phyloP scores from a whole-genome alignment of 1,140 invertebrate species.

The Semibalanus balanoides region DNA sequence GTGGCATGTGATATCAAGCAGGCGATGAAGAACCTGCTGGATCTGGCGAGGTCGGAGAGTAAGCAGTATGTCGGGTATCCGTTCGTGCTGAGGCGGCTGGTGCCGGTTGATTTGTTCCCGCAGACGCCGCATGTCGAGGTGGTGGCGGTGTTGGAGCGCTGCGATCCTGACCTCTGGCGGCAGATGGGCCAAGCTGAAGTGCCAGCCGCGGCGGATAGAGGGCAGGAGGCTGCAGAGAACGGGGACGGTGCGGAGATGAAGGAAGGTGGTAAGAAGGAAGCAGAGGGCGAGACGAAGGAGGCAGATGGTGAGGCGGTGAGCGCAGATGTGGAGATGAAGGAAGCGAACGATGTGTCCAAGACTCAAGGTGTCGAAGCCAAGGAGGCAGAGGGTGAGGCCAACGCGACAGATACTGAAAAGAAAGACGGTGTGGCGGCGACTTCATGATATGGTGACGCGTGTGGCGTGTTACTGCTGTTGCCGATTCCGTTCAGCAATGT shows the following conservation, averaged over 20 bases:
- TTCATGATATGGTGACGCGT: too few species aligned
- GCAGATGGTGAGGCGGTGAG: too few species aligned
- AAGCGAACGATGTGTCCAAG: too few species aligned
- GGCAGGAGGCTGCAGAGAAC: background rate
- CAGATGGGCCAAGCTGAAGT: background rate
- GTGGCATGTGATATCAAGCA: constrained; percentile 78
- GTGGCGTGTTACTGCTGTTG: too few species aligned
- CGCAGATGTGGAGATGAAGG: too few species aligned
- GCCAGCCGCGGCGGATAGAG: background rate
- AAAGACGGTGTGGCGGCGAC: too few species aligned
- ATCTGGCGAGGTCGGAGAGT: constrained; percentile 59
- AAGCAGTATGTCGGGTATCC: constrained; percentile 67
- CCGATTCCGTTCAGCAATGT: too few species aligned
- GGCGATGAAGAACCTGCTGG: constrained; percentile 78
- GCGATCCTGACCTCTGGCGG: background rate
- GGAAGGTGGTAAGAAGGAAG: background rate
- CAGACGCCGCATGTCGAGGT: constrained; percentile 5
- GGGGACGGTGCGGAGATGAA: background rate
- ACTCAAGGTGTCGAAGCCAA: too few species aligned
- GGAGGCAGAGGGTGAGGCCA: too few species aligned
- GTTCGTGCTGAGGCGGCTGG: constrained; percentile 37
- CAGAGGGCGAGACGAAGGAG: background rate
- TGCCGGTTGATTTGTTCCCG: background rate
- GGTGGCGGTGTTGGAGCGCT: background rate
- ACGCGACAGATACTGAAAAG: too few species aligned